Conservation (phyloP, 2,113 vertebrate species). For the Pteronura brasiliensis region DNA sequence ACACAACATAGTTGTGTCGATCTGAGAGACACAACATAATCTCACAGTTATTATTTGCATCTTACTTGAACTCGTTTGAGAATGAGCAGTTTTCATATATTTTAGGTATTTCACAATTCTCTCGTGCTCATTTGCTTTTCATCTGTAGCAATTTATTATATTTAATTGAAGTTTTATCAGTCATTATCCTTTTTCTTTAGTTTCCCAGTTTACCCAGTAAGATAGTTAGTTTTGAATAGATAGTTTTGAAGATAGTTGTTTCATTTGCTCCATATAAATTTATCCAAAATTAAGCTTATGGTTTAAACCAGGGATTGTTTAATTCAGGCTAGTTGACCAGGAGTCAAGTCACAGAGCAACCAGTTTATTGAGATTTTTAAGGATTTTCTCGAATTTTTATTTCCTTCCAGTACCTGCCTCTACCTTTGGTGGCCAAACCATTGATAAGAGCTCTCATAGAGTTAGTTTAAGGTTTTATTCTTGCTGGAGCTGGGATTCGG, state of each 20-base stretch:
- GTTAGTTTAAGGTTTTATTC: neutral
- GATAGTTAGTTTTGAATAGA: too few species aligned
- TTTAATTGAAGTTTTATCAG: neutral
- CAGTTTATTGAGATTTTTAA: slow-evolving; percentile 6
- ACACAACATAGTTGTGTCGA: neutral
- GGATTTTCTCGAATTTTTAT: neutral
- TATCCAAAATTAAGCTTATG: neutral
- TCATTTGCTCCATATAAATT: neutral
- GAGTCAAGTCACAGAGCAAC: neutral
- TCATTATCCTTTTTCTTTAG: neutral
- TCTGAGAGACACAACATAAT: neutral
- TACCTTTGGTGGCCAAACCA: neutral
- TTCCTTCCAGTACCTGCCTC: neutral
- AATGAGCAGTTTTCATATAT: neutral
- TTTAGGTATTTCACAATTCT: neutral
- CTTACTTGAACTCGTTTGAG: neutral
- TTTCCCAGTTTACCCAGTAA: neutral
- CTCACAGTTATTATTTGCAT: neutral
- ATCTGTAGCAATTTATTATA: neutral
- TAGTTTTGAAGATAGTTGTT: neutral
- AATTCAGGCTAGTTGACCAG: neutral
- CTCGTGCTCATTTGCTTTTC: neutral
- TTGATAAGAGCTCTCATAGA: neutral
- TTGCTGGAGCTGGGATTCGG: neutral
- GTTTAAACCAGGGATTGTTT: neutral